Evolutionary conservation across 2,113 vertebrate genomes (phyloP).

Genomic region (Callospermophilus lateralis): DNA sequence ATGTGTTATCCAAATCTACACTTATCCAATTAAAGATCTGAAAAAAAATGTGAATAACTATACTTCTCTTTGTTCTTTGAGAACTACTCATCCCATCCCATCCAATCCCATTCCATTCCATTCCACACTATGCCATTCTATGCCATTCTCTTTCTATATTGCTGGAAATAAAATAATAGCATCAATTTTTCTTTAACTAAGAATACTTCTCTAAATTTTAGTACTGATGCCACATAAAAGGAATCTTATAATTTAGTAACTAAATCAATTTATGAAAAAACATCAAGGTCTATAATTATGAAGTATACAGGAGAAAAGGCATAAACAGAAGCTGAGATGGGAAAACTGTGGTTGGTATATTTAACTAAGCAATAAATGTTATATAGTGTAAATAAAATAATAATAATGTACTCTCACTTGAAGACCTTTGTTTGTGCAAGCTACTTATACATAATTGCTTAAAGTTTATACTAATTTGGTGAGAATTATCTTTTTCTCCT

Average conservation of each 20-base stretch:
- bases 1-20: neutral
- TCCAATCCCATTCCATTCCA: neutral
- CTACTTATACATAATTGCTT: neutral
- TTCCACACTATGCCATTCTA: neutral
- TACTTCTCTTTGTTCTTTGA: neutral
- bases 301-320: too few relatives aligned
- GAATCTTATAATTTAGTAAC: neutral
- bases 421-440: neutral
- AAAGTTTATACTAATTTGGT: neutral
- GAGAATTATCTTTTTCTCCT: neutral
- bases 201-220: neutral
- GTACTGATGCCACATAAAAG: neutral
- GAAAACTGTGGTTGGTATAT: neutral
- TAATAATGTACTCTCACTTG: neutral
- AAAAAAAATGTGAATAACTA: neutral
- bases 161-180: neutral
- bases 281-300: neutral
- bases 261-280: neutral
- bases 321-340: neutral
- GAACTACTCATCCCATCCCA: neutral
- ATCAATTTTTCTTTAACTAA: neutral
- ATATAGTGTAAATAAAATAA: neutral
- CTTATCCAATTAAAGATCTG: neutral
- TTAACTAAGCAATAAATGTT: neutral
- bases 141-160: neutral